Base-by-base conservation (phyloP, 2,797 vertebrate genomes). In the Oreochromis mossambicus region DNA sequence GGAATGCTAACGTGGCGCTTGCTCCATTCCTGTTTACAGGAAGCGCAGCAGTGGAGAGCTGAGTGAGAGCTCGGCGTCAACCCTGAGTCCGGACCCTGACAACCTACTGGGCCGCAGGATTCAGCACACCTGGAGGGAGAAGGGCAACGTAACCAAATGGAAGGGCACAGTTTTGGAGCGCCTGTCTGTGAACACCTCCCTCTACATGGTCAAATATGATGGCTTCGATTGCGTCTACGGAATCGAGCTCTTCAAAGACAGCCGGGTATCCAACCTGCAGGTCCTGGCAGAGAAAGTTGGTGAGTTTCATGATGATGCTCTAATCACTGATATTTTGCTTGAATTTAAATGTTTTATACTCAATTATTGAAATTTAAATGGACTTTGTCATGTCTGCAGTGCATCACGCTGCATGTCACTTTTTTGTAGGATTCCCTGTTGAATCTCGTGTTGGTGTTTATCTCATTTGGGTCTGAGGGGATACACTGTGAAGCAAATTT, bases 191-290 rank as follows among this genome's bases (percentile, higher is more conserved):
- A 97, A 97, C 92, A 94, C 63, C 38, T 96, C 95, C 5, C 96
- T 97, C 56, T 97, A 96, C 92, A 97, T 97, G 97, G 96, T 97
- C 68, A 97, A 97, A 90, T 97, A 97, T 50, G 97, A 97, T 19
- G 97, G 96, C 86, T 97, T 97, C 1, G 97, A 97, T 76, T 97
- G 96, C 3, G 95, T 97, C 80, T 97, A 97, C 2, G 97, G 97
- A 92, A 97, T 97, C 3, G 96, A 97, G 94, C 95, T 97, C 81
- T 97, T 97, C 92, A 97, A 97, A 90, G 97, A 97, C 63, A 95
- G 88, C 63, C 92, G 97, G 24, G 97, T 97, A 58, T 97, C 96
- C 66, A 96, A 96, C 86, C 94, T 97, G 77, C 96, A 96, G 80
- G 95, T 97, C 81, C 91, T 97, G 82, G 56, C 93, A 1, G 96